Evolutionary conservation across 1,140 invertebrate species (phyloP).

Genomic region (Heliconius hewitsoni): DNA sequence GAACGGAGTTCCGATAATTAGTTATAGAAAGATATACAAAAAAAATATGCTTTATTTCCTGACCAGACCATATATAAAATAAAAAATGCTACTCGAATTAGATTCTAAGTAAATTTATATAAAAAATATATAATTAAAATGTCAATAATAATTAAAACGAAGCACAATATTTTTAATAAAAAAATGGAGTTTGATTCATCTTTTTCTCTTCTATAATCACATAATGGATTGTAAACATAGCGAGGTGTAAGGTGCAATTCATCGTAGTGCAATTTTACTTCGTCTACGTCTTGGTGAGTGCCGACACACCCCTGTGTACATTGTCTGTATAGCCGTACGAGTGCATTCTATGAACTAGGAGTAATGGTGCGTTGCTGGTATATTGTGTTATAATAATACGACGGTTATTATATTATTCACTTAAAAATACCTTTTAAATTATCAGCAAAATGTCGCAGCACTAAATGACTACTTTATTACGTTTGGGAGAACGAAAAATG

Average conservation of each 20-base stretch:
- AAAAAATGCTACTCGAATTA: too few species aligned
- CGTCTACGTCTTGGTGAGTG: slow-evolving; percentile 17
- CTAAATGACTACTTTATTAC: background rate
- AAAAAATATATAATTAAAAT: too few species aligned
- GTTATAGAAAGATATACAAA: too few species aligned
- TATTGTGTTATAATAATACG: background rate
- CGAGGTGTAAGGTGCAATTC: slow-evolving; percentile 52
- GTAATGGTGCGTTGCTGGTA: background rate
- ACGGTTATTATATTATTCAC: background rate
- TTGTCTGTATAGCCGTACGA: background rate
- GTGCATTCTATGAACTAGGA: background rate
- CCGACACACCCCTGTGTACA: slow-evolving; percentile 1
- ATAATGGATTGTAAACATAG: slow-evolving; percentile 58
- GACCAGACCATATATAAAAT: too few species aligned
- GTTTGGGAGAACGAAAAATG: background rate
- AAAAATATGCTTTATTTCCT: too few species aligned
- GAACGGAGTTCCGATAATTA: too few species aligned
- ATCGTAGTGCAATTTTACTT: slow-evolving; percentile 59
- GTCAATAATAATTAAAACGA: too few species aligned
- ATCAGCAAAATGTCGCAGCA: too few species aligned
- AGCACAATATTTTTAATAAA: background rate
- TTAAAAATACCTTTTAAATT: background rate
- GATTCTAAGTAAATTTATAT: too few species aligned
- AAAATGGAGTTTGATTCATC: background rate
- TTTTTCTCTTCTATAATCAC: slow-evolving; percentile 9